Evolutionary conservation across 2,888 invertebrate genomes (phyloP), one percentile per base, ranked within the genome.

Genomic region (Melanophora roralis): DNA sequence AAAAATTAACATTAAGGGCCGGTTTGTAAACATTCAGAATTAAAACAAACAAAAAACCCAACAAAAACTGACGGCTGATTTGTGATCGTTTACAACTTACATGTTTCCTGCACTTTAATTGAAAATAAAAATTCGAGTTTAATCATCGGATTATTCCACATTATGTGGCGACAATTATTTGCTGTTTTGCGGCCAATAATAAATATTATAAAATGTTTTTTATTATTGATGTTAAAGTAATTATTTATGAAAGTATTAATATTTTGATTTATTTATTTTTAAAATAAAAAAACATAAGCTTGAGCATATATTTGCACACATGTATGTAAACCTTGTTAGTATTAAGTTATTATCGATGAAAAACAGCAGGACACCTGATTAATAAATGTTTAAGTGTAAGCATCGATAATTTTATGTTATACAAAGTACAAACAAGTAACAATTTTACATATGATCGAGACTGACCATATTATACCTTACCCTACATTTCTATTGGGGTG

Each of bases 121-220:
- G 51, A 12, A 47, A 49, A 49, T 12, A 43, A 62, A 64, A 64
- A 62, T n/a, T n/a, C n/a, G n/a, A 12, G 72, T 53, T 64, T 71
- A 65, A 71, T 65, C 71, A 53, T 60, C 65, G 53, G 65, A 64
- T 77, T 77, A 71, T 60, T 53, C 62, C 40, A 47, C 45, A 75
- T 57, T 57, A 76, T 65, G 72, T 67, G 67, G 60, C 55, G 60
- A 72, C 71, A 77, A 72, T 65, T 77, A 77, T 77, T 77, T 77
- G 65, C 67, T 78, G 60, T 78, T 72, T 65, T 67, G 72, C n/a
- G 77, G 77, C 47, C 59, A 78, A 67, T 72, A 60, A 78, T 72
- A 67, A 78, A 72, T 67, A 47, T 38, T 38, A 72, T 45, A 72
- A 72, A 57, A 60, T 72, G 53, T 59, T 67, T 47, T 72, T 67